phyloP scores from a whole-genome alignment of 2,888 invertebrate species.

The Rhaphigaster nebulosa region DNA sequence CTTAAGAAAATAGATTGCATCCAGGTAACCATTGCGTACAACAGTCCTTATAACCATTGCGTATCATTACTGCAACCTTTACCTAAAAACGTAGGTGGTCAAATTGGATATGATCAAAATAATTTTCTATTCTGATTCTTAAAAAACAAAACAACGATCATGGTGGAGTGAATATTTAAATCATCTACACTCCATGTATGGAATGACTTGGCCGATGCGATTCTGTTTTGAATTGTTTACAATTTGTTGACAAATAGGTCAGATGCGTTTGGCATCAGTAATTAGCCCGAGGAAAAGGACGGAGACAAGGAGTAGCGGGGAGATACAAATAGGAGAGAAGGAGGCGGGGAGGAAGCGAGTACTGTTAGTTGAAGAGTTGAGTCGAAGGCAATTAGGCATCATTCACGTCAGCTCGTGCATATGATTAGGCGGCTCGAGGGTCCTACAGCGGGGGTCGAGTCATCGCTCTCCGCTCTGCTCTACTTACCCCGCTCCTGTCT shows the following conservation, averaged over 20 bases:
- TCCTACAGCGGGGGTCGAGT: not conserved
- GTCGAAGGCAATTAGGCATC: constrained; percentile 22
- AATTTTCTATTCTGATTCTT: not conserved
- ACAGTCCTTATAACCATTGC: too few species aligned
- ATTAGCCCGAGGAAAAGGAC: not conserved
- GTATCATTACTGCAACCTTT: too few species aligned
- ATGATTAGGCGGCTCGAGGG: not conserved
- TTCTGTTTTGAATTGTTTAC: not conserved
- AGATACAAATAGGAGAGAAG: not conserved
- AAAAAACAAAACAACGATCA: not conserved
- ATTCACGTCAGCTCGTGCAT: constrained; percentile 37
- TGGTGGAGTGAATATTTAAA: not conserved
- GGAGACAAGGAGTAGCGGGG: not conserved
- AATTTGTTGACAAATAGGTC: constrained; percentile 25
- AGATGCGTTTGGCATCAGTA: not conserved
- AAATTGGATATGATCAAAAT: not conserved
- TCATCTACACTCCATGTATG: not conserved
- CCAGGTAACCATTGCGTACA: too few species aligned
- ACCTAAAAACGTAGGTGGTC: too few species aligned
- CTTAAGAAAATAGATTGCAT: too few species aligned
- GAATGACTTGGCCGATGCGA: not conserved
- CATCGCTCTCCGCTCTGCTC: constrained; percentile 13
- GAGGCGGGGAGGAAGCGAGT: not conserved
- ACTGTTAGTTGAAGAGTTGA: not conserved
- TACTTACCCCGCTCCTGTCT: not conserved